Percentiles rank a stretch among this genome's conserved stretches.
phyloP scores from a whole-genome alignment of 2,888 invertebrate species.

The Ferdinandea cuprea region DNA sequence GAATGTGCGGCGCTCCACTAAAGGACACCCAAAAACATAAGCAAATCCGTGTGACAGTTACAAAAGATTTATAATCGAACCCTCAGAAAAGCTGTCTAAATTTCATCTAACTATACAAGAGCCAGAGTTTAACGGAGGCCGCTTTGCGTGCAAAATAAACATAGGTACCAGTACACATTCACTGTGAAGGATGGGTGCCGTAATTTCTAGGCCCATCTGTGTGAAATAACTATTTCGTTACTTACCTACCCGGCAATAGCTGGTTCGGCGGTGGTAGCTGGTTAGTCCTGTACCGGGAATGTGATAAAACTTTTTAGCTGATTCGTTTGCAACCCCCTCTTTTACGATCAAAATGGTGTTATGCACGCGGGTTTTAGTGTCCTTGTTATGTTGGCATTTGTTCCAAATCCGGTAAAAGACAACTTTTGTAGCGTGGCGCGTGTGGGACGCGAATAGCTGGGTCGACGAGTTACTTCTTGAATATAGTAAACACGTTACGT shows the following conservation, averaged over 20 bases:
- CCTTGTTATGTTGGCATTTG: conserved; percentile 18
- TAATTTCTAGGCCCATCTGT: conserved; percentile 66
- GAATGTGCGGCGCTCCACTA: not conserved
- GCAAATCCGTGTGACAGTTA: conserved; percentile 71
- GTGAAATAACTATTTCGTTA: conserved; percentile 61
- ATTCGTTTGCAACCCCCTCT: conserved; percentile 32
- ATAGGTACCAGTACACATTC: too few species aligned
- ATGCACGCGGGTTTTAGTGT: conserved; percentile 43
- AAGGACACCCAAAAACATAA: conserved; percentile 64
- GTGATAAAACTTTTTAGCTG: conserved; percentile 72
- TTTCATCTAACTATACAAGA: conserved; percentile 25
- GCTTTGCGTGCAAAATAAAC: conserved; percentile 32
- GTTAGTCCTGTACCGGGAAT: conserved; percentile 48
- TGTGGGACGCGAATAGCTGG: conserved; percentile 25
- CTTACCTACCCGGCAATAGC: not conserved
- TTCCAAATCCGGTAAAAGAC: conserved; percentile 27
- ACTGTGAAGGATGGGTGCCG: conserved; percentile 10
- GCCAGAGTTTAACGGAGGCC: not conserved
- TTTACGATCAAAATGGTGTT: conserved; percentile 71
- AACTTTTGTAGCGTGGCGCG: conserved; percentile 48
- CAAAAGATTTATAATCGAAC: conserved; percentile 74
- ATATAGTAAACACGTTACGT: conserved; percentile 56
- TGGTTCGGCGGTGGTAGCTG: conserved; percentile 14
- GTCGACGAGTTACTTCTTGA: conserved; percentile 46
- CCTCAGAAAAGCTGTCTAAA: conserved; percentile 70